phyloP scores from a whole-genome alignment of 1,140 invertebrate genomes.

The Doryteuthis pealeii region DNA sequence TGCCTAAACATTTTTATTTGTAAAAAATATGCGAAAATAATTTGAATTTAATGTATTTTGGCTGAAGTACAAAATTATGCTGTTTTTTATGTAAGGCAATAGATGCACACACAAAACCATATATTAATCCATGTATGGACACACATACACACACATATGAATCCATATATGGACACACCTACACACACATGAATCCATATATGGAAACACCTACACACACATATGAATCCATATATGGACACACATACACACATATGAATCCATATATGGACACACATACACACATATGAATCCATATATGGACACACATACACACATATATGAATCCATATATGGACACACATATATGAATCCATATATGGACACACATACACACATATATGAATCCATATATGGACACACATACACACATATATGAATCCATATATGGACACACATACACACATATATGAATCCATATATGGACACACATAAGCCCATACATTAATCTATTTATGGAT shows the following conservation, averaged over 20 bases:
- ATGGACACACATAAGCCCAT: not conserved
- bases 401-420: not conserved
- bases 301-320: not conserved
- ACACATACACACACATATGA: no score
- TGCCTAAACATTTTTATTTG: no score
- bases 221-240: no score
- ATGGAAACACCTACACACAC: no score
- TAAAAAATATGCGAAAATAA: no score
- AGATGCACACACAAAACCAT: no score
- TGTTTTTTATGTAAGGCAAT: no score
- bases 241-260: not conserved
- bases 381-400: not conserved
- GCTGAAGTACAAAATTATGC: no score
- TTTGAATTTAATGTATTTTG: no score
- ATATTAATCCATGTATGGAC: no score
- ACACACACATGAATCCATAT: no score
- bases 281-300: not conserved
- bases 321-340: not conserved
- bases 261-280: not conserved
- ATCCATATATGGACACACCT: no score
- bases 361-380: not conserved
- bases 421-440: not conserved
- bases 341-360: not conserved
- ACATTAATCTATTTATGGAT: not conserved
- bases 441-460: not conserved